phyloP scores from a whole-genome alignment of 2,113 vertebrate species.

The Hippocampus comes region DNA sequence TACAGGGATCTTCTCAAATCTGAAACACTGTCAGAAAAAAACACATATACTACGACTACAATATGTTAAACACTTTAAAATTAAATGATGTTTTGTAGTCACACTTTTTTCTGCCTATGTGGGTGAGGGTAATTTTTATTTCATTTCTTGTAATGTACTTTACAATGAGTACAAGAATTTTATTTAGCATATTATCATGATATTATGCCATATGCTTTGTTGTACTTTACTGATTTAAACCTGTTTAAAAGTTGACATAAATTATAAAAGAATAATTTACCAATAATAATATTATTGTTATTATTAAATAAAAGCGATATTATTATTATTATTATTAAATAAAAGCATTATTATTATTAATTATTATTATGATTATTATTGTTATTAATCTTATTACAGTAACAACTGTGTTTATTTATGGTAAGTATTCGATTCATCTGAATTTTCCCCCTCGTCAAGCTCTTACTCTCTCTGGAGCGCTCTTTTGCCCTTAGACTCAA shows the following conservation, averaged over 20 bases:
- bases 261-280: not conserved
- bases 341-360: too few relatives aligned
- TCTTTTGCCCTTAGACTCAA: constrained; percentile 89
- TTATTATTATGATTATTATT: too few relatives aligned
- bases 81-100: not conserved
- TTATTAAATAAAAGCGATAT: too few relatives aligned
- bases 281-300: not conserved
- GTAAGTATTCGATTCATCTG: not conserved
- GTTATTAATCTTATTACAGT: too few relatives aligned
- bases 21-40: not conserved
- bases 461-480: constrained; percentile 94
- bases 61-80: not conserved
- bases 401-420: not conserved
- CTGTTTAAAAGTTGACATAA: too few relatives aligned
- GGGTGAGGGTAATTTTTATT: too few relatives aligned
- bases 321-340: too few relatives aligned
- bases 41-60: not conserved
- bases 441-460: constrained; percentile 38
- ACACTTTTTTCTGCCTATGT: not conserved
- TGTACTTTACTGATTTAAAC: too few relatives aligned
- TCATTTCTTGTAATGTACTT: too few relatives aligned
- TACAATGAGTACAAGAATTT: too few relatives aligned
- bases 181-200: too few relatives aligned
- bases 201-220: too few relatives aligned
- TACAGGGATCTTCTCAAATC: not conserved